Evolutionary conservation across 2,888 invertebrate genomes (phyloP).

Genomic region (Machimus rusticus): DNA sequence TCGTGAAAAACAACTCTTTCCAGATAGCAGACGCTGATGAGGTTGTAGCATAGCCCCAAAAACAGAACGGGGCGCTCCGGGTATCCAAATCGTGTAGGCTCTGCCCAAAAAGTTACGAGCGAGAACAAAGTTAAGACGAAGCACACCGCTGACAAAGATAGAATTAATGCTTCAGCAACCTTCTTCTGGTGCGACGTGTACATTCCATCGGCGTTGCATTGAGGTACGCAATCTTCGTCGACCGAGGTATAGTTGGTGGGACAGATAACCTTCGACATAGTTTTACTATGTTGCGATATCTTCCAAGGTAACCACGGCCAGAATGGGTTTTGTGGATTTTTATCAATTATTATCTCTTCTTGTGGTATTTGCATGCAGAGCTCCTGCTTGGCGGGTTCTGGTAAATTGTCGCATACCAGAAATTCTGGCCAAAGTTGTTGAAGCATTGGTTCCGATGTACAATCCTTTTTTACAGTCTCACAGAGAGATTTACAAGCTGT

Average conservation of each 20-base stretch:
- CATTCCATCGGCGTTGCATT: conserved; percentile 74
- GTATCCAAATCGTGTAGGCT: conserved; percentile 87
- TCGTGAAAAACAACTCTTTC: conserved; percentile 69
- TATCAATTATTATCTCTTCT: conserved; percentile 48
- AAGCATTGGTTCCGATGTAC: conserved; percentile 70
- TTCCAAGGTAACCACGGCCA: conserved; percentile 60
- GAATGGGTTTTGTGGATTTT: conserved; percentile 46
- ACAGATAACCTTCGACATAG: conserved; percentile 61
- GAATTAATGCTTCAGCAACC: conserved; percentile 77
- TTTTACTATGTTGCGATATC: conserved; percentile 48
- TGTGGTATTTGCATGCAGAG: conserved; percentile 78
- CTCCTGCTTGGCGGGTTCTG: conserved; percentile 73
- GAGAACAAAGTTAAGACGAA: conserved; percentile 84
- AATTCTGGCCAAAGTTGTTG: conserved; percentile 75
- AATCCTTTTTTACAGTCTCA: conserved; percentile 76
- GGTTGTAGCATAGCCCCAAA: conserved; percentile 85
- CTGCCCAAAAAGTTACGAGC: conserved; percentile 86
- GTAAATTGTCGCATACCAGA: conserved; percentile 81
- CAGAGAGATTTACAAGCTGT: conserved; percentile 88
- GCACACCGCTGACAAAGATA: conserved; percentile 79
- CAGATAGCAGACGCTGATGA: conserved; percentile 78
- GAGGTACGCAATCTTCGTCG: conserved; percentile 67
- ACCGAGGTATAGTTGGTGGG: conserved; percentile 70
- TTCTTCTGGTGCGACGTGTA: conserved; percentile 74
- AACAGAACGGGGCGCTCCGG: conserved; percentile 93